Percentiles rank a stretch among this genome's conserved stretches.
Conservation (phyloP, 2,888 invertebrate species). For the Drosophila monieri region DNA sequence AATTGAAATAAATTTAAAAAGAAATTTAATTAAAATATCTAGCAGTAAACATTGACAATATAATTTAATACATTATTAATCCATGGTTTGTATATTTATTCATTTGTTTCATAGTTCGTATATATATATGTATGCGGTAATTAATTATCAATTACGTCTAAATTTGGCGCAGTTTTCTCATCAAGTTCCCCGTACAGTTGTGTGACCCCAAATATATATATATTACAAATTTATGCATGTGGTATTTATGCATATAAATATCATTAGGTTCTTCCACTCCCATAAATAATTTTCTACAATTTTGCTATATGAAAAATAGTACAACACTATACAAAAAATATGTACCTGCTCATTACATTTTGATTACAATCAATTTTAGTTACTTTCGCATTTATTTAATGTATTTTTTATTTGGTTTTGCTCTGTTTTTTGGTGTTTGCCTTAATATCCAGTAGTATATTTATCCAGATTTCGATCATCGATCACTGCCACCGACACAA, state of each 20-base stretch:
- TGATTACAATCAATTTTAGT: constrained; percentile 34
- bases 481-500: constrained; percentile 59
- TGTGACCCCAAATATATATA: constrained; percentile 45
- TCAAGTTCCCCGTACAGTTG: constrained; percentile 41
- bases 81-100: constrained; percentile 50
- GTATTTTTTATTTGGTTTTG: constrained; percentile 20
- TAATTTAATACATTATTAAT: constrained; percentile 50
- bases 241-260: constrained; percentile 51
- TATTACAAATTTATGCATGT: constrained; percentile 50
- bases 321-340: constrained; percentile 76
- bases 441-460: constrained; percentile 39
- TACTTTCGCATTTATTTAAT: constrained; percentile 10
- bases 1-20: constrained; percentile 63
- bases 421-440: constrained; percentile 52
- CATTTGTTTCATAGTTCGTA: constrained; percentile 37
- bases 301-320: constrained; percentile 62
- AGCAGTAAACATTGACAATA: constrained; percentile 61
- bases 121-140: constrained; percentile 32
- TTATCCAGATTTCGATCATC: constrained; percentile 42
- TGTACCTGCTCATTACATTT: constrained; percentile 48
- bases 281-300: constrained; percentile 33
- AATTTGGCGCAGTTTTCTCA: constrained; percentile 70
- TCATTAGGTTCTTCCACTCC: constrained; percentile 35
- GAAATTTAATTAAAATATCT: constrained; percentile 68
- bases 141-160: constrained; percentile 57